Base-by-base conservation (phyloP, 2,797 vertebrate species). In the Hoplostethus atlanticus region DNA sequence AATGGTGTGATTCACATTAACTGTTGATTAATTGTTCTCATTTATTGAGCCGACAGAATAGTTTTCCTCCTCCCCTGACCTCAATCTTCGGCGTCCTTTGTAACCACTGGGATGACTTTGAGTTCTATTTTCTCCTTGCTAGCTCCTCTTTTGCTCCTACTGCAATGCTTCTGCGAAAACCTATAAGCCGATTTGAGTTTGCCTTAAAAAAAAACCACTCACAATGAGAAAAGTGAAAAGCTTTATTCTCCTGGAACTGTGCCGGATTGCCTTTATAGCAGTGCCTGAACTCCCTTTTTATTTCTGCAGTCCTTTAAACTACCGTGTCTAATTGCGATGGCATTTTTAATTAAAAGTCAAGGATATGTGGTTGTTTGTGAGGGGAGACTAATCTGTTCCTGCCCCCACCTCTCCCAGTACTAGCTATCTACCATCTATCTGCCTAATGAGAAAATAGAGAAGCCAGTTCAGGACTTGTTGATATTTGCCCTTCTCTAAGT, bases 261-360 rank as follows among this genome's bases (percentile, higher is more conserved):
- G 81, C 83, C 71, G 89, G 90, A 93, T 93, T 93, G 89, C 92
- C 90, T 94, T 94, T 93, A 92, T 89, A 80, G 93, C 86, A 81
- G 81, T 71, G 89, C 87, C 89, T 90, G 88, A 93, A 93, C 90
- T 91, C 85, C 38, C 61, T 65, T 93, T 93, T 93, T 93, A 92
- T 91, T 92, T 92, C 80, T 74, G 84, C 90, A 81, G 83, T 90
- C 80, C 88, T 94, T 93, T 94, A 95, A 94, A 94, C 91, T 91
- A 91, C 93, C 82, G 80, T 94, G 92, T 95, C 94, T 95, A 95
- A 95, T 95, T 95, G 94, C 83, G 73, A 93, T 95, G 93, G 93
- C 93, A 93, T 93, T 95, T 95, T 95, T 94, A 95, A 95, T 95
- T 94, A 95, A 95, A 94, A 95, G 92, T 94, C 93, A 94, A 94